Evolutionary conservation across 1,140 invertebrate genomes (phyloP).

Genomic region (Eulimnadia texana): DNA sequence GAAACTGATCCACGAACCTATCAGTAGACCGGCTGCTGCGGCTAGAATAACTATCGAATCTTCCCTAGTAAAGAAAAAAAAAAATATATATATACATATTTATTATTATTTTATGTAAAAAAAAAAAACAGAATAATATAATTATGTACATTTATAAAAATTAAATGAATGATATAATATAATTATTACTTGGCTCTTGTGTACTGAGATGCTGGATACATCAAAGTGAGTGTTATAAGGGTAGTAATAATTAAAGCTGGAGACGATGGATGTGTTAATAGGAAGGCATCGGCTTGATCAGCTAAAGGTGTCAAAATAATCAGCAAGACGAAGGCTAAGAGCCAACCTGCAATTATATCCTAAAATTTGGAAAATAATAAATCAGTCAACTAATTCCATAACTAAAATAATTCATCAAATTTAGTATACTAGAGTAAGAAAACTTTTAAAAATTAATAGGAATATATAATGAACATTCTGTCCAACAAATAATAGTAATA

Average conservation of each 20-base stretch:
- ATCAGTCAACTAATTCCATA: background rate
- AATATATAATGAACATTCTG: too few relatives aligned
- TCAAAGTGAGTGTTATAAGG: conserved; percentile 48
- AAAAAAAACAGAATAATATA: background rate
- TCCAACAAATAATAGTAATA: background rate
- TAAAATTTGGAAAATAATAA: conserved; percentile 26
- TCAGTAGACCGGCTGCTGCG: conserved; percentile 57
- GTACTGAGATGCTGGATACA: conserved; percentile 41
- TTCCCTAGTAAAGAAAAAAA: conserved; percentile 41
- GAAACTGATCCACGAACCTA: conserved; percentile 72
- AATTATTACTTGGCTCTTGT: conserved; percentile 10
- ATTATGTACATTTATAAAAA: background rate
- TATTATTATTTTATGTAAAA: too few relatives aligned
- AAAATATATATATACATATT: background rate
- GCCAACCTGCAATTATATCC: conserved; percentile 60
- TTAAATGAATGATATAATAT: background rate
- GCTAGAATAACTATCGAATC: conserved; percentile 73
- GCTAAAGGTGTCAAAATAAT: conserved; percentile 53
- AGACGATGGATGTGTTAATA: conserved; percentile 48
- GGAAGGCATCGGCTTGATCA: conserved; percentile 52
- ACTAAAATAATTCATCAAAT: background rate
- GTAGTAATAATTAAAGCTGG: conserved; percentile 45
- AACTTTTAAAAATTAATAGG: too few relatives aligned
- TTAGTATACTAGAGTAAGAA: too few relatives aligned
- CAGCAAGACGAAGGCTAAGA: conserved; percentile 49